Conservation (phyloP, 1,140 invertebrate genomes). For the Drosophila gunungcola region DNA sequence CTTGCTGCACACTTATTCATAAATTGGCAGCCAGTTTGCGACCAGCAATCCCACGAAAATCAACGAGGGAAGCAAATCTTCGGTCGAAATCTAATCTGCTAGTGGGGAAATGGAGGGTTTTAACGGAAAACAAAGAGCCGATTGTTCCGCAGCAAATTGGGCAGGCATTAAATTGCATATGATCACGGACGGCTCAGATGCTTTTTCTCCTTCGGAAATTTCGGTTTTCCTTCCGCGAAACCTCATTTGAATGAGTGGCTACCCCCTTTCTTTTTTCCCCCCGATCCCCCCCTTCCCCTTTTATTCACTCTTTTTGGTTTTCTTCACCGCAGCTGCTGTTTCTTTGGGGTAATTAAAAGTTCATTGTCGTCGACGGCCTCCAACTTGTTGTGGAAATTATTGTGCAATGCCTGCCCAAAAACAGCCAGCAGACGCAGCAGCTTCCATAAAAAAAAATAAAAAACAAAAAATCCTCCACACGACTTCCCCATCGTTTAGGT, state of each 20-base stretch:
- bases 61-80: constrained; percentile 21
- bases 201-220: constrained; percentile 23
- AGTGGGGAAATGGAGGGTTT: background rate
- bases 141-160: constrained; percentile 37
- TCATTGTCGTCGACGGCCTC: constrained; percentile 60
- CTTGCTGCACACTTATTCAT: constrained; percentile 28
- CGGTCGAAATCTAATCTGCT: constrained; percentile 43
- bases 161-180: constrained; percentile 47
- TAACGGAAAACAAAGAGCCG: constrained; percentile 30
- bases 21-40: constrained; percentile 33
- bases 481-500: constrained; percentile 30
- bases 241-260: constrained; percentile 38
- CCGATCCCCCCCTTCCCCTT: too few relatives aligned
- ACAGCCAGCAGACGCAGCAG: constrained; percentile 9
- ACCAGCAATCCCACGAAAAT: background rate
- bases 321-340: constrained; percentile 54
- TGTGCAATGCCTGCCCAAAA: constrained; percentile 68
- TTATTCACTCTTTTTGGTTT: constrained; percentile 5
- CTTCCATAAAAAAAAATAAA: constrained; percentile 10
- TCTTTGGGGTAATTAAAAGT: constrained; percentile 69
- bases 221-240: constrained; percentile 41
- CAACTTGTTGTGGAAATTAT: constrained; percentile 63
- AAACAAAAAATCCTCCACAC: constrained; percentile 18
- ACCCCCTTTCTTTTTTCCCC: background rate
- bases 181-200: constrained; percentile 25